Base-by-base conservation (phyloP, 92 coral and sea anemone genomes). In the Porites cylindrica region DNA sequence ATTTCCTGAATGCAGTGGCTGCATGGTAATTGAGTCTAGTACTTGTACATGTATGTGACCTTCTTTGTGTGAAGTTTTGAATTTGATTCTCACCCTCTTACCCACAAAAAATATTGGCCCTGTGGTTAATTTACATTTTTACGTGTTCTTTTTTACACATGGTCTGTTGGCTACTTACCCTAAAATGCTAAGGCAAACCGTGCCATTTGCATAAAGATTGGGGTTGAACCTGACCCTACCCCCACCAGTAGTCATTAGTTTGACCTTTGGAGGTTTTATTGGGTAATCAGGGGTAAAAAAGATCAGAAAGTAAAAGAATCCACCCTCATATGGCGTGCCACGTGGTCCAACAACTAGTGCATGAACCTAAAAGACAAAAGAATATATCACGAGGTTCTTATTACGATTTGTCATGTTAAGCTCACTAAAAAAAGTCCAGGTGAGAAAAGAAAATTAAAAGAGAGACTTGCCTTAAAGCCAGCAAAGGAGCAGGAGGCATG, bases 141-240 rank as follows among this genome's bases (percentile, higher is more conserved):
- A 56, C 16, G 1, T 10, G 61, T 56, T 12, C 61, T 3, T 8
- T 56, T 10, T 14, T 10, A 12, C 17, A 10, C 16, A 14, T 56
- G 16, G 11, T 9, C 0, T 54, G 14, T 13, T 56, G 61, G 11
- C 51, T 58, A 21, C 88, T 85, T 74, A 85, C 88, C 88, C 88
- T 20, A 85, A 32, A 66, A 85, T 85, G 76, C 88, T 85, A 10
- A 85, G 88, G 67, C 88, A 85, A 38, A 85, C 88, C 47, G 11
- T 76, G 24, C 88, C 88, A 53, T 85, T 76, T 63, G n/a, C 9
- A 38, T 85, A 85, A 51, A 85, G 75, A 70, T 85, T 85, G 13
- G 88, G 88, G 47, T 85, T 85, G 56, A 85, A 85, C 16, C 88
- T 75, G 76, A 85, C 88, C 26, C 76, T 32, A 1, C 88, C 88